phyloP scores from a whole-genome alignment of 2,113 vertebrate species.

The Rostratula benghalensis region DNA sequence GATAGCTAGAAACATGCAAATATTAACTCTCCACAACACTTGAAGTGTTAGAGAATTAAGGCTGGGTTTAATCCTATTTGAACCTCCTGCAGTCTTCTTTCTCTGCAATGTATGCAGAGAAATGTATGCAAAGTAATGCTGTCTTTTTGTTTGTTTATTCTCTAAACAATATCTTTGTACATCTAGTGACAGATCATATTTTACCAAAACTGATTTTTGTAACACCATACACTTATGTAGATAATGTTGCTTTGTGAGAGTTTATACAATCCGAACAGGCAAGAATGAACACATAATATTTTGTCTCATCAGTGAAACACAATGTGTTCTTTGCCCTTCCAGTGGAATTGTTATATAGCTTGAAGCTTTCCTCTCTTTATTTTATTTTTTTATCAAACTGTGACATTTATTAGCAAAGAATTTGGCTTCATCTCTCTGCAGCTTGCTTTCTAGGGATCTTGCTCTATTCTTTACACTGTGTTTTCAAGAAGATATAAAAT shows the following conservation, averaged over 20 bases:
- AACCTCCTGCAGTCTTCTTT: neutral
- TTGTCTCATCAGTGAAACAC: neutral
- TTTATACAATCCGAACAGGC: neutral
- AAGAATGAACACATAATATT: neutral
- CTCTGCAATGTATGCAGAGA: neutral
- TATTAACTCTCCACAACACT: neutral
- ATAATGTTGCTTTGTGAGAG: neutral
- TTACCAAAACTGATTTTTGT: neutral
- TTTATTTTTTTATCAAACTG: neutral
- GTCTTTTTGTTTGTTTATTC: neutral
- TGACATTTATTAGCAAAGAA: neutral
- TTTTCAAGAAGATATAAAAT: conserved; percentile 2
- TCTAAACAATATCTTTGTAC: neutral
- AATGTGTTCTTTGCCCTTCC: neutral
- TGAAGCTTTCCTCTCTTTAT: neutral
- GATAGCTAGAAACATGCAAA: neutral
- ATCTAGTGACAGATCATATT: neutral
- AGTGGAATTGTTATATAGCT: neutral
- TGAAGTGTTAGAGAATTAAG: neutral
- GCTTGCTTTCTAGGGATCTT: conserved; percentile 7
- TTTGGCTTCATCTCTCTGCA: neutral
- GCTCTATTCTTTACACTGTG: neutral
- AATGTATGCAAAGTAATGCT: neutral
- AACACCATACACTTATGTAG: neutral
- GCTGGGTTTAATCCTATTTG: neutral